Base-by-base conservation (phyloP, 2,797 vertebrate species). In the Acipenser ruthenus region DNA sequence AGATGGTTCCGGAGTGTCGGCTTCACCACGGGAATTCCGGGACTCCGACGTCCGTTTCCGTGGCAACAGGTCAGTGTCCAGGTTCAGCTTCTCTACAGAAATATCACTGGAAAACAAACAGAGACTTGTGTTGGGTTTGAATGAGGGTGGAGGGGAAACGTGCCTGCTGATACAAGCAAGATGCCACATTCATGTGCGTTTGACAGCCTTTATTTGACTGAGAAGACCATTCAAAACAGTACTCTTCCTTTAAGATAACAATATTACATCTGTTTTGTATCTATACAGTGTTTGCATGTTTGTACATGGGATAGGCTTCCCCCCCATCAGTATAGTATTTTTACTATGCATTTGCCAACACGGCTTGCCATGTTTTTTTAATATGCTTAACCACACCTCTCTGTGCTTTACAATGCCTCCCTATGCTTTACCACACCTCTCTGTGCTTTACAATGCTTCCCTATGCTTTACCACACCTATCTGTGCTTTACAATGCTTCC, bases 51-150 rank as follows among this genome's bases (percentile, higher is more conserved):
- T 89, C 66, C 53, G 68, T 13, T 67, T 82, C 55, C 67, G 76
- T 10, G 86, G 77, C 0, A 87, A 85, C 72, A 85, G 84, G 64
- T 93, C 90, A 6, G 69, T 78, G 66, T 93, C 91, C 62, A 93
- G 84, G 82, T 79, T 93, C 74, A 95, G 73, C 78, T 94, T 94
- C 82, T 95, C 93, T 78, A 94, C 74, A 11, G 91, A 90, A 76
- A 95, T 83, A 76, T 95, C 92, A 13, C 93, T 94, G 80, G 10
- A 66, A 85, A 71, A 68, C 50, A 67, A 11, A 67, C 60, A 62
- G 47, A 65, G 23, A 65, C 61, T 37, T 37, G 23, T 37, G 23
- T 37, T 37, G 23, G 23, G 23, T 37, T 3, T 37, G 23, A 37
- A 37, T 37, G 23, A 37, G 23, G 23, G 23, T 37, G 23, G 23